A percentile compares a stretch with the other conserved stretches of the same genome.
Evolutionary conservation across 2,888 invertebrate genomes (phyloP).

Genomic region (Caenorhabditis wallacei): DNA sequence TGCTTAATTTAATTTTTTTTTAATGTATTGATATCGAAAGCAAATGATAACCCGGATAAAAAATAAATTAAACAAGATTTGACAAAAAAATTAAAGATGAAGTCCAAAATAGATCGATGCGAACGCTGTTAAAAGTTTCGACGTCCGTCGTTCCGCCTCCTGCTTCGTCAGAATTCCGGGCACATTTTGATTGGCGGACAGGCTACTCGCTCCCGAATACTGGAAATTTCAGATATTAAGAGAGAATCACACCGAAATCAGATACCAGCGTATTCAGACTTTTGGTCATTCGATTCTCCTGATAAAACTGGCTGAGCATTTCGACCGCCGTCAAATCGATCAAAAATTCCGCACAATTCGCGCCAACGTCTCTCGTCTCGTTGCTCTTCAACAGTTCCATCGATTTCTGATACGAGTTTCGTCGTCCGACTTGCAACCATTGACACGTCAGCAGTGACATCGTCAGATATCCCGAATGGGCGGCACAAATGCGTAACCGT

Average conservation of each 20-base stretch:
- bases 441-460: conserved; percentile 52
- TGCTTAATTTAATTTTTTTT: too few relatives aligned
- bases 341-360: conserved; percentile 52
- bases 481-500: conserved; percentile 42
- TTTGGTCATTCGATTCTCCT: conserved; percentile 46
- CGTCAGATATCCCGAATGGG: conserved; percentile 56
- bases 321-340: conserved; percentile 44
- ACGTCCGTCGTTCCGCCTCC: conserved; percentile 43
- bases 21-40: too few relatives aligned
- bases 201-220: conserved; percentile 42
- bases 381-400: conserved; percentile 39
- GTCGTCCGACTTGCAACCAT: conserved; percentile 21
- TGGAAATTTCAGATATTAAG: too few relatives aligned
- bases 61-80: too few relatives aligned
- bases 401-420: conserved; percentile 39
- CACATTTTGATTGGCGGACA: conserved; percentile 49
- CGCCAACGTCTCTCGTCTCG: conserved; percentile 60
- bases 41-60: too few relatives aligned
- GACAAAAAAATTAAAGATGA: conserved; percentile 22
- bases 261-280: conserved; percentile 55
- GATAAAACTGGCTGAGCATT: conserved; percentile 40
- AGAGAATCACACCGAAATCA: too few relatives aligned
- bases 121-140: conserved; percentile 19
- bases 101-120: conserved; percentile 49
- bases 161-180: conserved; percentile 10